Conservation (phyloP, 2,113 vertebrate species). For the Mobula birostris region DNA sequence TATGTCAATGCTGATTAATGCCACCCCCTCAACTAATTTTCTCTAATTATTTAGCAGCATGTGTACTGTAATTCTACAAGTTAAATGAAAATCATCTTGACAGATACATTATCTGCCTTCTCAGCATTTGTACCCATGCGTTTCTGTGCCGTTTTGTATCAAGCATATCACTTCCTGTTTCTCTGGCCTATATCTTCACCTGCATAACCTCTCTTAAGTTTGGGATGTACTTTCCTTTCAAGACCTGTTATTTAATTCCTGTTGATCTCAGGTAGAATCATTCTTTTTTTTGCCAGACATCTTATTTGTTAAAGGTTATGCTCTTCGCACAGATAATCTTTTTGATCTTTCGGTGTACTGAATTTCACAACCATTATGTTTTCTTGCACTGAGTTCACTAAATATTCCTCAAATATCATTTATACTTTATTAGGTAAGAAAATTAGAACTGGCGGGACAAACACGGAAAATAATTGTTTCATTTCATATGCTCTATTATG, state of each 20-base stretch:
- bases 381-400: background rate
- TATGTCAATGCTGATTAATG: slow-evolving; percentile 32
- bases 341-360: background rate
- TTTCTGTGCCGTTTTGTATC: background rate
- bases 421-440: background rate
- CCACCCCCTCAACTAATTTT: slow-evolving; percentile 14
- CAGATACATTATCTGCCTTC: slow-evolving; percentile 16
- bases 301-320: background rate
- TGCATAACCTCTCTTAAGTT: background rate
- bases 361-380: background rate
- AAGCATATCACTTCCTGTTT: background rate
- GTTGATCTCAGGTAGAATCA: background rate
- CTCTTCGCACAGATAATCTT: background rate
- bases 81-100: slow-evolving; percentile 26
- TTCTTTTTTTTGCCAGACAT: background rate
- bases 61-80: slow-evolving; percentile 3
- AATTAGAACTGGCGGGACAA: background rate
- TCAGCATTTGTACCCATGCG: background rate
- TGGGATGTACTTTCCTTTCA: background rate
- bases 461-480: background rate
- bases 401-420: too few relatives aligned
- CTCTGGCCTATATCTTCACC: background rate
- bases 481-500: background rate
- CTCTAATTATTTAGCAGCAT: slow-evolving; percentile 22
- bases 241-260: background rate